phyloP scores from a whole-genome alignment of 2,888 invertebrate genomes.

The Tetropium fuscum region DNA sequence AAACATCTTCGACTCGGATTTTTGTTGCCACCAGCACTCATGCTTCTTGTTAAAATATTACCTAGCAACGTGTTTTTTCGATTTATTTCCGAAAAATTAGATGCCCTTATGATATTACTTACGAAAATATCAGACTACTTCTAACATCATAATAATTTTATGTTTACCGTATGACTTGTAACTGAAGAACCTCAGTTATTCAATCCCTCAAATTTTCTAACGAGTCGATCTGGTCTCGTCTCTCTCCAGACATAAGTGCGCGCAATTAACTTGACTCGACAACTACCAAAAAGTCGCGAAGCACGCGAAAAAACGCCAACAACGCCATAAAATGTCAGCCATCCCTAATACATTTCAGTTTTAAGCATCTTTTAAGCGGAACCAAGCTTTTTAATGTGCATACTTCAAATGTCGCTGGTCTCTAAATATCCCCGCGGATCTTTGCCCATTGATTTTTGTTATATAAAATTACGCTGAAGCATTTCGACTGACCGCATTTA shows the following conservation, averaged over 20 bases:
- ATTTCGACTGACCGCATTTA: constrained; percentile 52
- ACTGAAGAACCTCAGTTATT: too few species aligned
- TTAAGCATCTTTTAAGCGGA: constrained; percentile 42
- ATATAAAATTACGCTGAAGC: constrained; percentile 56
- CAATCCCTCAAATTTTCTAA: too few species aligned
- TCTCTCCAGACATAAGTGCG: constrained; percentile 23
- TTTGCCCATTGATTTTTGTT: constrained; percentile 57
- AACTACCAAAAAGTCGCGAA: constrained; percentile 40
- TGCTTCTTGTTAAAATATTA: too few species aligned
- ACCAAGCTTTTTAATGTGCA: constrained; percentile 48
- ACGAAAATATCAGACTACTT: too few species aligned
- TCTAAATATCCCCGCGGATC: constrained; percentile 50
- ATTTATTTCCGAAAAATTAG: too few species aligned
- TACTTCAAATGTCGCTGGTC: constrained; percentile 51
- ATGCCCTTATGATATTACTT: too few species aligned
- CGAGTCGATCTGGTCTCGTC: too few species aligned
- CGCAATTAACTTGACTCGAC: constrained; percentile 47
- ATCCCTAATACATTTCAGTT: constrained; percentile 55
- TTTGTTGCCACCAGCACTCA: too few species aligned
- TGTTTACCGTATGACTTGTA: too few species aligned
- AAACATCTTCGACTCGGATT: too few species aligned
- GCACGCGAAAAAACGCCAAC: constrained; percentile 46
- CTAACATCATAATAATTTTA: too few species aligned
- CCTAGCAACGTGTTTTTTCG: too few species aligned
- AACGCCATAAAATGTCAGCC: constrained; percentile 56